A percentile compares a stretch with the other conserved stretches of the same genome.
Conservation (phyloP, 2,888 invertebrate genomes). For the Caenorhabditis sp. region DNA sequence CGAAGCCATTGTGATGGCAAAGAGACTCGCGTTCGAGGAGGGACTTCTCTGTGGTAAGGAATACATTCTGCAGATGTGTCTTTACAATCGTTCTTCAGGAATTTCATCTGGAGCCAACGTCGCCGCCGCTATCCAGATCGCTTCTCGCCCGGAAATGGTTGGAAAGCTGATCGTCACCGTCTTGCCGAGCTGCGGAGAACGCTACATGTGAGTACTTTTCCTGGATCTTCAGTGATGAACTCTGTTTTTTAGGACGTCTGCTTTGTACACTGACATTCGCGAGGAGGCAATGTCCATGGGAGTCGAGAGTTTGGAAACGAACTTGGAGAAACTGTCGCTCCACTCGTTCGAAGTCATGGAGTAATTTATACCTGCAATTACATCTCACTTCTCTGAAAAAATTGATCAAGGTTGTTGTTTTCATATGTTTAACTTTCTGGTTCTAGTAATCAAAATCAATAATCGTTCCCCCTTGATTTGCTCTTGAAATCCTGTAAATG, state of each 20-base stretch:
- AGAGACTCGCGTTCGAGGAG: constrained; percentile 71
- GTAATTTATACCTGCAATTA: neutral
- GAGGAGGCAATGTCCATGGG: constrained; percentile 70
- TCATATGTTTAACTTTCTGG: neutral
- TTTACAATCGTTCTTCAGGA: constrained; percentile 53
- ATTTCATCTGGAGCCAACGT: constrained; percentile 78
- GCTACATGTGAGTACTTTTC: constrained; percentile 72
- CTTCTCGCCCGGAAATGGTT: constrained; percentile 70
- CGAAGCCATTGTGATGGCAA: constrained; percentile 72
- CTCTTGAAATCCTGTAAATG: no score
- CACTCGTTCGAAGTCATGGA: constrained; percentile 68
- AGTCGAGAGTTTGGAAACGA: constrained; percentile 70
- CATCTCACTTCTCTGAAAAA: constrained; percentile 8
- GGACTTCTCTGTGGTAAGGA: constrained; percentile 72
- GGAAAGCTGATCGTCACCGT: constrained; percentile 77
- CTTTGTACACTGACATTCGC: constrained; percentile 71
- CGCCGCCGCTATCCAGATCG: constrained; percentile 71
- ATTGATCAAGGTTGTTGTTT: constrained; percentile 5
- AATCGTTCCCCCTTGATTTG: no score
- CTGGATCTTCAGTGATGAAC: no score
- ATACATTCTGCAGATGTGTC: neutral
- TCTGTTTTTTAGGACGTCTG: constrained; percentile 67
- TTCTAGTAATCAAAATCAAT: neutral
- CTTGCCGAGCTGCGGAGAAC: constrained; percentile 76
- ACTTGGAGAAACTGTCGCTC: constrained; percentile 67